A percentile compares a stretch with the other conserved stretches of the same genome.
phyloP scores from a whole-genome alignment of 2,888 invertebrate species.

The Agrotis segetum region DNA sequence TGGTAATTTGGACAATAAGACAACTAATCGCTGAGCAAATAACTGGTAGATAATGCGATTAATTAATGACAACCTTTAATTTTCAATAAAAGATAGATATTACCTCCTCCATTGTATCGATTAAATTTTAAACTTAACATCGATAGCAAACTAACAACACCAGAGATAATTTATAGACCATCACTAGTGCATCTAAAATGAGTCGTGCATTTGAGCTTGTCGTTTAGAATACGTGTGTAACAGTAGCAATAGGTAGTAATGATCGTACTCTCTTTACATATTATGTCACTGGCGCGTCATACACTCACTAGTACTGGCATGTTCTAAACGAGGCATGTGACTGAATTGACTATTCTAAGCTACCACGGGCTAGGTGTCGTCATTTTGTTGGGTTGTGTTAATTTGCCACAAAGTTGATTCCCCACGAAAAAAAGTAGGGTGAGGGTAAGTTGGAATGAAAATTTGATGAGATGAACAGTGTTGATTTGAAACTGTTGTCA shows the following conservation, averaged over 20 bases:
- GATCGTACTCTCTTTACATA: constrained; percentile 38
- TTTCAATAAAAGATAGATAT: neutral
- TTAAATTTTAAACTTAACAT: neutral
- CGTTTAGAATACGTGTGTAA: constrained; percentile 18
- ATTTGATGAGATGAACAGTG: no score
- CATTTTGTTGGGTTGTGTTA: no score
- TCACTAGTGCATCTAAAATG: constrained; percentile 40
- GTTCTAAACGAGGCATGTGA: constrained; percentile 28
- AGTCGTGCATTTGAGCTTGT: constrained; percentile 4
- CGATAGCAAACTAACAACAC: neutral
- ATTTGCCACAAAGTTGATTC: no score
- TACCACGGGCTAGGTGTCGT: constrained; percentile 16
- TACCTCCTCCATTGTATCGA: neutral
- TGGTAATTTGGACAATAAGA: neutral
- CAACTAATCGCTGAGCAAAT: neutral
- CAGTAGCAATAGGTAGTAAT: constrained; percentile 42
- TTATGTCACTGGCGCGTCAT: constrained; percentile 47
- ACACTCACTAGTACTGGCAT: constrained; percentile 28
- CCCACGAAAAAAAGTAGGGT: no score
- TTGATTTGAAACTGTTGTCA: no score
- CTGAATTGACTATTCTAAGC: constrained; percentile 29
- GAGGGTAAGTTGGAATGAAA: no score
- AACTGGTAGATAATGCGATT: no score
- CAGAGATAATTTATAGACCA: neutral
- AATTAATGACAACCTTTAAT: neutral